phyloP scores from a whole-genome alignment of 2,888 invertebrate genomes.

The Isotomurus palustris region DNA sequence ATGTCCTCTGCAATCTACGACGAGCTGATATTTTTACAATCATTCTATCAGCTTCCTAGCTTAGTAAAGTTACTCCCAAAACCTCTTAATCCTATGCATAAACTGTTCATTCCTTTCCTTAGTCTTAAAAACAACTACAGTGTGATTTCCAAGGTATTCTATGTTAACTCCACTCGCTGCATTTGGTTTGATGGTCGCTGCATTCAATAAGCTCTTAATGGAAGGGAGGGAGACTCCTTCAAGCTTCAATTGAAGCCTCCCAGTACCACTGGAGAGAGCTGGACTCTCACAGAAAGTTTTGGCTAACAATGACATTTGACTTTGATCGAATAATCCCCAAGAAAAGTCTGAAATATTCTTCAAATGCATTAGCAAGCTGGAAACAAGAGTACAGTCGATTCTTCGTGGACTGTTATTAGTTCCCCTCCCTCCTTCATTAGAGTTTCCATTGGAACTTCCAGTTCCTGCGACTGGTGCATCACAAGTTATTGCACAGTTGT shows the following conservation, averaged over 20 bases:
- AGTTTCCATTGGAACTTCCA: not conserved
- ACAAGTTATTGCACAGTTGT: slow-evolving; percentile 34
- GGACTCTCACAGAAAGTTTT: slow-evolving; percentile 34
- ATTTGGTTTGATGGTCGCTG: slow-evolving; percentile 14
- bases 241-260: slow-evolving; percentile 29
- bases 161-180: slow-evolving; percentile 30
- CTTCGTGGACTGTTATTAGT: too few species aligned
- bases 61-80: not conserved
- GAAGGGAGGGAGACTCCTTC: slow-evolving; percentile 31
- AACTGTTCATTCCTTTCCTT: slow-evolving; percentile 40
- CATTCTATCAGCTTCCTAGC: too few species aligned
- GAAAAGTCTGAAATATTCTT: slow-evolving; percentile 41
- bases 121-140: slow-evolving; percentile 29
- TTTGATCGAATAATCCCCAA: slow-evolving; percentile 38
- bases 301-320: slow-evolving; percentile 32
- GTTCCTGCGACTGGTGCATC: slow-evolving; percentile 13
- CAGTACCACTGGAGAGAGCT: slow-evolving; percentile 7
- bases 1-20: too few species aligned
- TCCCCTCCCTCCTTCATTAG: not conserved
- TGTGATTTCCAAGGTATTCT: slow-evolving; percentile 39
- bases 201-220: slow-evolving; percentile 35
- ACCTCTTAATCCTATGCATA: slow-evolving; percentile 36
- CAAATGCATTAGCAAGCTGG: slow-evolving; percentile 31
- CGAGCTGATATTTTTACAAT: not conserved
- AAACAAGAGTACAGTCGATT: slow-evolving; percentile 33